These are phyloP conservation scores for Lithobates sylvaticus DNA, from an alignment of 2,797 vertebrate genomes.

Conservation along the genomic window DNA sequence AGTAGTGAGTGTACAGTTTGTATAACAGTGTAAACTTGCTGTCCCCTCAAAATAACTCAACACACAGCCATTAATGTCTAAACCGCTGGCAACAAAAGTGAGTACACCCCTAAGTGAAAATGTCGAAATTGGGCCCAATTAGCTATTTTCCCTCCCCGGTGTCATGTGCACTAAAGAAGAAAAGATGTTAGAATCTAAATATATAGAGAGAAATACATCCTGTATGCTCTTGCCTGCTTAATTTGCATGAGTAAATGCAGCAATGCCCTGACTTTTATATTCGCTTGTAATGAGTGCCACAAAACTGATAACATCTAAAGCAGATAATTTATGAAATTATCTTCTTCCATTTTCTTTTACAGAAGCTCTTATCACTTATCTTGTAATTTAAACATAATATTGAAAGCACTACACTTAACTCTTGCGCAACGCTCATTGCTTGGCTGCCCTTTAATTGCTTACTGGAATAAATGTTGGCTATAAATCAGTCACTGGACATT, in stretches of 20 bases:
- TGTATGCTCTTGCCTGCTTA: background rate
- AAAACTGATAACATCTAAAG: slow-evolving; percentile 35
- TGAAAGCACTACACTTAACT: slow-evolving; percentile 6
- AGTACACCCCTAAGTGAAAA: no score
- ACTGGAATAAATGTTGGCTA: slow-evolving; percentile 25
- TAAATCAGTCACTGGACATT: slow-evolving; percentile 23
- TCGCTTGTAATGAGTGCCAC: slow-evolving; percentile 5
- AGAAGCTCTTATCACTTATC: slow-evolving; percentile 20
- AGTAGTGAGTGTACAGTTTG: no score
- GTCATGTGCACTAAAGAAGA: background rate
- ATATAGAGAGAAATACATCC: background rate
- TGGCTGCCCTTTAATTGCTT: slow-evolving; percentile 25
- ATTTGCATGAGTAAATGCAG: slow-evolving; percentile 25
- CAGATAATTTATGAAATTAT: slow-evolving; percentile 38
- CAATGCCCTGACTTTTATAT: slow-evolving; percentile 11
- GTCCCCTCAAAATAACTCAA: no score
- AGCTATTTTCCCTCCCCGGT: no score
- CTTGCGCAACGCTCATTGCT: slow-evolving; percentile 13
- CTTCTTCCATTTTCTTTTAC: slow-evolving; percentile 23
- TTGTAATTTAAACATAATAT: slow-evolving; percentile 35
- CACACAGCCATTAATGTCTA: no score
- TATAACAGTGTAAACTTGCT: no score
- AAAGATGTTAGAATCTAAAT: background rate
- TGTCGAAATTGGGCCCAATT: no score
- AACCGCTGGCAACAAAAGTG: no score